These are phyloP conservation scores for Mastacembelus armatus DNA, from an alignment of 2,797 vertebrate genomes.

Conservation along the genomic window DNA sequence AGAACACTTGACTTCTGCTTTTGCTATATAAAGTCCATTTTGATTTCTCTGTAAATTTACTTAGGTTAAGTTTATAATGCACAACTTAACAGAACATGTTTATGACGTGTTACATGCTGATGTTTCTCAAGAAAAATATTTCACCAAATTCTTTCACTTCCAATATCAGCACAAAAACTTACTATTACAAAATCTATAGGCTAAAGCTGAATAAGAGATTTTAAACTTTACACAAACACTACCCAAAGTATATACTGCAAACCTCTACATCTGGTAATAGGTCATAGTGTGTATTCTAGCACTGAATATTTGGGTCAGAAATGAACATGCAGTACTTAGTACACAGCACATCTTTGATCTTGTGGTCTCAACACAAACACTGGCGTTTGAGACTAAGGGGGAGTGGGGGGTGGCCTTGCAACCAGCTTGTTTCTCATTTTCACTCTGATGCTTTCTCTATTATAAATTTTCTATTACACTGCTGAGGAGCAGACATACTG, in stretches of 20 bases:
- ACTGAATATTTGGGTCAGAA: constrained; percentile 16
- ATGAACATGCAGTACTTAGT: constrained; percentile 4
- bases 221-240: background rate
- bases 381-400: background rate
- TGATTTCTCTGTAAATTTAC: background rate
- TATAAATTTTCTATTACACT: background rate
- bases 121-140: background rate
- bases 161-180: background rate
- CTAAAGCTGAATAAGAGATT: background rate
- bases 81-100: background rate
- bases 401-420: constrained; percentile 8
- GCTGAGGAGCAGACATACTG: background rate
- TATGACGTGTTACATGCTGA: background rate
- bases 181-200: background rate
- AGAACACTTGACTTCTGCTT: background rate
- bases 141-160: background rate
- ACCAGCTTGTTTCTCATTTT: background rate
- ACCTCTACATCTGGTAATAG: background rate
- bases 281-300: background rate
- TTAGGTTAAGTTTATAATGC: background rate
- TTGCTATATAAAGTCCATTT: background rate
- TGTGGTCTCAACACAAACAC: constrained; percentile 11
- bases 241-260: background rate
- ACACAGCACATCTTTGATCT: constrained; percentile 25
- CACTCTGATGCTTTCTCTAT: background rate